These are phyloP conservation scores for Lateolabrax maculatus DNA, from an alignment of 2,797 vertebrate species.

Conservation along the genomic window DNA sequence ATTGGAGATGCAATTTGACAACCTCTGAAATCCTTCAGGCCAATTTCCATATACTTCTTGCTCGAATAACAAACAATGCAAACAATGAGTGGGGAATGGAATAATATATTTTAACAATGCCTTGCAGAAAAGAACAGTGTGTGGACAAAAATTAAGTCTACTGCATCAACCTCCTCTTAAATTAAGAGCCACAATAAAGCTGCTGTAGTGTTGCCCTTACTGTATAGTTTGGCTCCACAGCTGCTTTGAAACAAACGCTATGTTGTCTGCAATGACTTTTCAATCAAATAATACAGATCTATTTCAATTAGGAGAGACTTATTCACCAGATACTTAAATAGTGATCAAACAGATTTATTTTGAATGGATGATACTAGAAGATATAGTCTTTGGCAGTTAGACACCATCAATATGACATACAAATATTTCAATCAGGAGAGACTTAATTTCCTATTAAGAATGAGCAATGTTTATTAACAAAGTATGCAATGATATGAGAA, in stretches of 20 bases:
- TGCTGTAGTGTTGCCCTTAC: conserved; percentile 1
- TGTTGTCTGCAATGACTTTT: conserved; percentile 30
- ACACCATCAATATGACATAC: too few species aligned
- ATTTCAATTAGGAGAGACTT: too few species aligned
- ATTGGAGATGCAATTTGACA: conserved; percentile 79
- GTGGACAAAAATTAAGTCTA: conserved; percentile 30
- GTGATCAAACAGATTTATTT: too few species aligned
- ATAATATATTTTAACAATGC: conserved; percentile 62
- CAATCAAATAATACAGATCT: conserved; percentile 24
- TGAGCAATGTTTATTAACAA: too few species aligned
- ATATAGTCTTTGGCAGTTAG: too few species aligned
- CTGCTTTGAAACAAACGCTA: conserved; percentile 11
- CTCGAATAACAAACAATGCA: conserved; percentile 64
- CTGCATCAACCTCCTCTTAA: conserved; percentile 39
- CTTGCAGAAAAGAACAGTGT: conserved; percentile 21
- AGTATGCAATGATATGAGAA: too few species aligned
- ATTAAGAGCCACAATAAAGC: conserved; percentile 31
- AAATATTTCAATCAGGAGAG: too few species aligned
- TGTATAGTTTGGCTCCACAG: conserved; percentile 15
- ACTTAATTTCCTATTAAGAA: too few species aligned
- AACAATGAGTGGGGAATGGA: conserved; percentile 41
- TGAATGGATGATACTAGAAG: too few species aligned
- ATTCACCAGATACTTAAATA: too few species aligned
- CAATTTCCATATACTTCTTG: conserved; percentile 67
- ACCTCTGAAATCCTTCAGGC: conserved; percentile 74